Evolutionary conservation across 2,888 invertebrate genomes (phyloP).

Genomic region (Drosophila merina): DNA sequence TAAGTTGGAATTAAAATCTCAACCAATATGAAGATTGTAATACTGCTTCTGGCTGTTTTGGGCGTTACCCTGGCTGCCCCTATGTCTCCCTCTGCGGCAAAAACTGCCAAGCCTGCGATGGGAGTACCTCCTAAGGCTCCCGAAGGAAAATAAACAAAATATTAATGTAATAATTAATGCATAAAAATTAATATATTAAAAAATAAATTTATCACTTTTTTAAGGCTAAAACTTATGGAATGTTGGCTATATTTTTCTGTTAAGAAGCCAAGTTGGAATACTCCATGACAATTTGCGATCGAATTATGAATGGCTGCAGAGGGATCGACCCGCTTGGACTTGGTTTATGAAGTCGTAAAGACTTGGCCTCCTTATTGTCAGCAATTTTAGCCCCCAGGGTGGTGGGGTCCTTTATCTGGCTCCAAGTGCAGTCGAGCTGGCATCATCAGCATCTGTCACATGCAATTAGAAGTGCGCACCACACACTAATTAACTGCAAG

Average conservation of each 20-base stretch:
- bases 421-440: constrained; percentile 30
- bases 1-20: not conserved
- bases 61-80: not conserved
- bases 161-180: not conserved
- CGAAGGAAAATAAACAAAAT: not conserved
- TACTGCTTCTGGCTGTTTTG: not conserved
- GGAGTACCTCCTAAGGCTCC: not conserved
- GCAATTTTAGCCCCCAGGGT: constrained; percentile 5
- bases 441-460: constrained; percentile 59
- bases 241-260: not conserved
- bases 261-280: not conserved
- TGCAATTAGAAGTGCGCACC: constrained; percentile 64
- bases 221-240: too few relatives aligned
- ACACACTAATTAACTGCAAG: constrained; percentile 74
- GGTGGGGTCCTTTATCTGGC: constrained; percentile 10
- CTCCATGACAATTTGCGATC: constrained; percentile 11
- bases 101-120: not conserved
- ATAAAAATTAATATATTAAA: too few relatives aligned
- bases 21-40: not conserved
- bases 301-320: constrained; percentile 33
- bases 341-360: constrained; percentile 59
- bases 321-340: constrained; percentile 12
- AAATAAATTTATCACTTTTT: too few relatives aligned
- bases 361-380: not conserved
- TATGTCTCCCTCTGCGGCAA: not conserved